phyloP scores from a whole-genome alignment of 2,888 invertebrate species.

The Lampropteryx suffumata region DNA sequence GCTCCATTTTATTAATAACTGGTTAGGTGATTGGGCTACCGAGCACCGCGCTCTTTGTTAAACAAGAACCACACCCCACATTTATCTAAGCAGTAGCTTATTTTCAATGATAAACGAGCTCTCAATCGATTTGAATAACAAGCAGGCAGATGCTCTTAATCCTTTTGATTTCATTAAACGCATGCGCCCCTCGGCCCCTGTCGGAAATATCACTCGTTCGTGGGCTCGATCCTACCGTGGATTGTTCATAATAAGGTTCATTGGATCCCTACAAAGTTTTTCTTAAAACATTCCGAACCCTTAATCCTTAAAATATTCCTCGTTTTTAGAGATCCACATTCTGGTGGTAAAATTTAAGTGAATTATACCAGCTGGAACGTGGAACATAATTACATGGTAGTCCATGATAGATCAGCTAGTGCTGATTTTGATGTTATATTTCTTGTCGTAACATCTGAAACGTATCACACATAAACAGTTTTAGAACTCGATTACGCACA shows the following conservation, averaged over 20 bases:
- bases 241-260: constrained; percentile 66
- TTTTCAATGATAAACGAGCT: constrained; percentile 82
- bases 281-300: constrained; percentile 35
- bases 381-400: too few relatives aligned
- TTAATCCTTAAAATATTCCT: constrained; percentile 38
- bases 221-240: constrained; percentile 60
- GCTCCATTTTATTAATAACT: constrained; percentile 62
- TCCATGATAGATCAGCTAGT: too few relatives aligned
- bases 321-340: constrained; percentile 18
- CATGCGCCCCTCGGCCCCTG: constrained; percentile 77
- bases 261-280: constrained; percentile 42
- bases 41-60: constrained; percentile 72
- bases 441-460: too few relatives aligned
- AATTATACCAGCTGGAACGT: too few relatives aligned
- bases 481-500: too few relatives aligned
- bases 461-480: too few relatives aligned
- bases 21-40: constrained; percentile 75
- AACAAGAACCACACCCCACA: constrained; percentile 74
- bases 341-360: not conserved
- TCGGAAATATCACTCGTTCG: constrained; percentile 82
- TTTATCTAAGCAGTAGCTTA: constrained; percentile 81
- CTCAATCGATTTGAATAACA: constrained; percentile 83
- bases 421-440: too few relatives aligned
- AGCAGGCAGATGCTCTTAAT: constrained; percentile 82
- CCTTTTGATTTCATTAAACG: constrained; percentile 83